Conservation (phyloP, 2,888 invertebrate species). For the Phytoseiulus persimilis region DNA sequence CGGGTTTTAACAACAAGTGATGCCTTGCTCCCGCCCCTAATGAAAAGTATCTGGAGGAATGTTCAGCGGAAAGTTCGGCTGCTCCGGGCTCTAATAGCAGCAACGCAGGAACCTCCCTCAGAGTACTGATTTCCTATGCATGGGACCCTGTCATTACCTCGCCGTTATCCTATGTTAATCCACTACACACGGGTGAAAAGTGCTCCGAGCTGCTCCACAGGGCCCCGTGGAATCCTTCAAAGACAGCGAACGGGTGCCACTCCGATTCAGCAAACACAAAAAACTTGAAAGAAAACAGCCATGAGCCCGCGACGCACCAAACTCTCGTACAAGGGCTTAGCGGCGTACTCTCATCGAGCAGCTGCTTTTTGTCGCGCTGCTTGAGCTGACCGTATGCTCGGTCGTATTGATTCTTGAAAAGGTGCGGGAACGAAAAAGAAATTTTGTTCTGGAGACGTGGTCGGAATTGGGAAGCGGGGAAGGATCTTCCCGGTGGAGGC, state of each 20-base stretch:
- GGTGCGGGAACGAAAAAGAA: neutral
- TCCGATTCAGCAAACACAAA: neutral
- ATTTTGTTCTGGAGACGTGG: neutral
- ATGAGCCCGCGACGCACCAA: neutral
- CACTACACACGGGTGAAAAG: neutral
- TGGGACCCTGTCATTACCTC: neutral
- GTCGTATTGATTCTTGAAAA: neutral
- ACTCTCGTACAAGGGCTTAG: neutral
- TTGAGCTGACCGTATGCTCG: neutral
- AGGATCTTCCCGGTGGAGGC: neutral
- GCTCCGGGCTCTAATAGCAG: neutral
- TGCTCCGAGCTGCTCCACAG: neutral
- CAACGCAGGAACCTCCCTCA: neutral
- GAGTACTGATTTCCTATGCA: neutral
- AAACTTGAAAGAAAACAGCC: neutral
- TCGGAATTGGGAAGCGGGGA: neutral
- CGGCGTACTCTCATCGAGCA: neutral
- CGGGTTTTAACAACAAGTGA: too few species aligned
- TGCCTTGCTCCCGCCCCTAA: too few species aligned
- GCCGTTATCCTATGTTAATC: neutral
- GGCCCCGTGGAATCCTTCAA: neutral
- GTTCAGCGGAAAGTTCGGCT: too few species aligned
- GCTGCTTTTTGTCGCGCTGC: neutral
- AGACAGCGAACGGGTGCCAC: neutral
- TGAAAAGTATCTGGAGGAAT: too few species aligned